Conservation (phyloP, 1,140 invertebrate species). For the Drosophila tsacasi region DNA sequence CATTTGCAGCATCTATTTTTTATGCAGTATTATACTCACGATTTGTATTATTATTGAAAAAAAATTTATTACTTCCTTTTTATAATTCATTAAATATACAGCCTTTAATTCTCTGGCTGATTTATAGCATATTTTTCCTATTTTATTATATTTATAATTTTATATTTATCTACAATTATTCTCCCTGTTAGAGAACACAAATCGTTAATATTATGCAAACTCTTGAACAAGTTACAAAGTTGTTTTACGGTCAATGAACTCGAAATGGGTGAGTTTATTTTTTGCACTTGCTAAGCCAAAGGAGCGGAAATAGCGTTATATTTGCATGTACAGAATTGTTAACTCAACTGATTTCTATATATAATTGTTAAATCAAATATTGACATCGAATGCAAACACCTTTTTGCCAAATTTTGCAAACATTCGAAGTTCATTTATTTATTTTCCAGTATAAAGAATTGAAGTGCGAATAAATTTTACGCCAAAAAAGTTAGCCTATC, state of each 20-base stretch:
- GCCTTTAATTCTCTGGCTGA: no score
- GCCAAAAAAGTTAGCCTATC: no score
- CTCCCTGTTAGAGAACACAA: not conserved
- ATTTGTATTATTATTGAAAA: not conserved
- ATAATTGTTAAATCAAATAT: constrained; percentile 21
- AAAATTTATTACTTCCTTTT: no score
- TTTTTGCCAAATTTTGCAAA: not conserved
- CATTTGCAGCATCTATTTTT: not conserved
- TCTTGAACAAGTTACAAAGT: constrained; percentile 1
- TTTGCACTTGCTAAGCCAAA: not conserved
- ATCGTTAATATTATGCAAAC: constrained; percentile 13
- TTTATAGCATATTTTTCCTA: not conserved
- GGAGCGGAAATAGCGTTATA: constrained; percentile 6
- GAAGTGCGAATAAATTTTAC: not conserved
- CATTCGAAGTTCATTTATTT: not conserved
- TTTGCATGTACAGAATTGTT: constrained; percentile 1
- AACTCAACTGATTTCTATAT: constrained; percentile 10
- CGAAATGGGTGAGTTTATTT: constrained; percentile 6
- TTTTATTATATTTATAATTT: not conserved
- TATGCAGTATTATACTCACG: not conserved
- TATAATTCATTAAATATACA: no score
- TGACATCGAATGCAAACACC: not conserved
- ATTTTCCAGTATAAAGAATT: not conserved
- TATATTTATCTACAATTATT: not conserved
- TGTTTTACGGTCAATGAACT: constrained; percentile 35